A percentile compares a stretch with the other conserved stretches of the same genome.
Conservation (phyloP, 2,888 invertebrate species). For the Platycheirus albimanus region DNA sequence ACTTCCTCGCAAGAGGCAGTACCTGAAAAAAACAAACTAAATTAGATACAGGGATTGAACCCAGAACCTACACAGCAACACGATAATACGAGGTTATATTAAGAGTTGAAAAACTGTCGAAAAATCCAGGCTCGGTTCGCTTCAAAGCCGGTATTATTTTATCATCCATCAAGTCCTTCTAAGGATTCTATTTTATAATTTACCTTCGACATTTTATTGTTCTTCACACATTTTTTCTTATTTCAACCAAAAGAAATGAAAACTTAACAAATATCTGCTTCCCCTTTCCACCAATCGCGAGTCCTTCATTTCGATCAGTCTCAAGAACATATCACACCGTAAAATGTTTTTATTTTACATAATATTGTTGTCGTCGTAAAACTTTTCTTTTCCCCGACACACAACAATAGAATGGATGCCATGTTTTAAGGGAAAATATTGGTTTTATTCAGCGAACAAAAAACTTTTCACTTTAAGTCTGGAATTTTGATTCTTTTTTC, state of each 20-base stretch:
- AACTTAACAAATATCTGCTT: background rate
- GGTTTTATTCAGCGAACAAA: slow-evolving; percentile 12
- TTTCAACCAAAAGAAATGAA: slow-evolving; percentile 9
- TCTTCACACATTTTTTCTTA: no score
- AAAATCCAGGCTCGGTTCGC: no score
- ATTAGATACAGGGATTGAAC: no score
- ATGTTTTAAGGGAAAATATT: background rate
- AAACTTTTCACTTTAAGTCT: slow-evolving; percentile 28
- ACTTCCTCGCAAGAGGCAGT: no score
- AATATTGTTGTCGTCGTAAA: slow-evolving; percentile 8
- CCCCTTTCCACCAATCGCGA: slow-evolving; percentile 1
- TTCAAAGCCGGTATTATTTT: no score
- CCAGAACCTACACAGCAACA: no score
- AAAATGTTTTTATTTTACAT: background rate
- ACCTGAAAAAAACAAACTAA: no score
- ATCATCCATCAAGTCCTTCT: no score
- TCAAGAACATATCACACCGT: slow-evolving; percentile 2
- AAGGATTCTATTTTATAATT: no score
- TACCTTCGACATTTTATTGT: no score
- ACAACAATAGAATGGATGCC: background rate
- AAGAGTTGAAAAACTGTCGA: no score
- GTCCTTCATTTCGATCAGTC: slow-evolving; percentile 17
- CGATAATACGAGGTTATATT: no score
- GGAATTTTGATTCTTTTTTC: background rate
- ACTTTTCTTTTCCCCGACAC: background rate